phyloP scores from a whole-genome alignment of 1,140 invertebrate species.

The Philopotamus ludificatus region DNA sequence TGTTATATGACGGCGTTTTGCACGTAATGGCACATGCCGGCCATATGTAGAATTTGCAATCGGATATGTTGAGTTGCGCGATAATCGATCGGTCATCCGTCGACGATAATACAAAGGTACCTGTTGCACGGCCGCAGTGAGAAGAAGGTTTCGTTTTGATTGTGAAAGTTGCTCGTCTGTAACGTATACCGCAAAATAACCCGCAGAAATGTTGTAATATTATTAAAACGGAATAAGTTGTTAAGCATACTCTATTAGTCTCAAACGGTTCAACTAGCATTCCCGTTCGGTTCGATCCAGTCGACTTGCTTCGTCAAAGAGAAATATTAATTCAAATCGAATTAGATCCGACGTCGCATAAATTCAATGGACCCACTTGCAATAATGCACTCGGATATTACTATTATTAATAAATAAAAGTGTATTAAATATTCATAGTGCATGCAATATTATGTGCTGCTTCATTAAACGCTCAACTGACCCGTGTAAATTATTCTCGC shows the following conservation, averaged over 20 bases:
- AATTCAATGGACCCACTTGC: too few species aligned
- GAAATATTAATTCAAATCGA: constrained; percentile 14
- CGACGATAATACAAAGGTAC: too few species aligned
- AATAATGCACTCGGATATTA: too few species aligned
- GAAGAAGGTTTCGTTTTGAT: too few species aligned
- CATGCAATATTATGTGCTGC: too few species aligned
- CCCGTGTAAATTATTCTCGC: too few species aligned
- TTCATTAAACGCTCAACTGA: too few species aligned
- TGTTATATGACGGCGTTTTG: neutral
- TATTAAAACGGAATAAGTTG: constrained; percentile 29
- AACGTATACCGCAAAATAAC: constrained; percentile 12
- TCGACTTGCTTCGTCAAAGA: constrained; percentile 9
- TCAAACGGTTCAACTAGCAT: constrained; percentile 22
- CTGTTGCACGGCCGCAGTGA: too few species aligned
- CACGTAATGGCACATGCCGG: neutral
- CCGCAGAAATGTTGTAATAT: constrained; percentile 19
- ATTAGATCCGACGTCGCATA: neutral
- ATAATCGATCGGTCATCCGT: too few species aligned
- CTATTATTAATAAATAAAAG: too few species aligned
- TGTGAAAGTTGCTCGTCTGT: constrained; percentile 2
- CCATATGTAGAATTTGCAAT: neutral
- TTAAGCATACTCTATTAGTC: constrained; percentile 21
- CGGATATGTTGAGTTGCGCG: too few species aligned
- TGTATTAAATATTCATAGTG: too few species aligned
- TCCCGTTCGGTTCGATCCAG: constrained; percentile 24